A percentile compares a stretch with the other conserved stretches of the same genome.
These are phyloP conservation scores for Acrocephalus arundinaceus DNA, from an alignment of 2,113 vertebrate species.

Conservation along the genomic window DNA sequence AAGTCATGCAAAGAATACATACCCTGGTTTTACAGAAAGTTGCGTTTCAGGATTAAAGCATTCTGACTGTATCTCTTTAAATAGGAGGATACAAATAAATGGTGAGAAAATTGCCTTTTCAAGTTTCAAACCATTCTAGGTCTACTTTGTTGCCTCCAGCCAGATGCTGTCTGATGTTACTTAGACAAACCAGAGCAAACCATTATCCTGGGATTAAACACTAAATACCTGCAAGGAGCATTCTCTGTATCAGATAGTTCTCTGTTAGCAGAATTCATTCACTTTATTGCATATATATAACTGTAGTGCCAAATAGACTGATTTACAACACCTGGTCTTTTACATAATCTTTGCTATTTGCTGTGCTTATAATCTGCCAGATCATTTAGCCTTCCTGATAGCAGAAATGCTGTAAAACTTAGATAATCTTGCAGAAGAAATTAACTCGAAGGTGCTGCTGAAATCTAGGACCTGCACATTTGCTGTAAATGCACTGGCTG, in stretches of 20 bases:
- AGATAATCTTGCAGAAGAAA: conserved; percentile 68
- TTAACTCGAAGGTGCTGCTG: conserved; percentile 31
- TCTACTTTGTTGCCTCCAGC: conserved; percentile 43
- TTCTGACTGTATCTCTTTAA: conserved; percentile 38
- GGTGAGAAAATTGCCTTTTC: conserved; percentile 6
- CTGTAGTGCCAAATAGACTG: conserved; percentile 59
- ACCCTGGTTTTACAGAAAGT: not conserved
- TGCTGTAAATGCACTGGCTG: conserved; percentile 38
- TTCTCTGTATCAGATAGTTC: conserved; percentile 56
- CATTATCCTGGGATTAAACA: conserved; percentile 66
- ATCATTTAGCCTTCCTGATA: conserved; percentile 69
- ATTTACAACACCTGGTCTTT: conserved; percentile 68
- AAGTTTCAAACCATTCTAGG: not conserved
- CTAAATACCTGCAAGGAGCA: conserved; percentile 67
- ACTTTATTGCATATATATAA: conserved; percentile 67
- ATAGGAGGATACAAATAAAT: not conserved
- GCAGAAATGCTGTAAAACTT: conserved; percentile 69
- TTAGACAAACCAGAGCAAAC: conserved; percentile 52
- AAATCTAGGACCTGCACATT: conserved; percentile 33
- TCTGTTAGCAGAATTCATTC: conserved; percentile 58
- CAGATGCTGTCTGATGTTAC: conserved; percentile 45
- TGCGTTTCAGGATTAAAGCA: not conserved
- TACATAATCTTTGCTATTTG: conserved; percentile 70
- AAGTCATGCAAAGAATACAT: not conserved
- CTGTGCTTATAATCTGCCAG: conserved; percentile 62